Conservation (phyloP, 2,113 vertebrate genomes). For the Taxidea taxus region DNA sequence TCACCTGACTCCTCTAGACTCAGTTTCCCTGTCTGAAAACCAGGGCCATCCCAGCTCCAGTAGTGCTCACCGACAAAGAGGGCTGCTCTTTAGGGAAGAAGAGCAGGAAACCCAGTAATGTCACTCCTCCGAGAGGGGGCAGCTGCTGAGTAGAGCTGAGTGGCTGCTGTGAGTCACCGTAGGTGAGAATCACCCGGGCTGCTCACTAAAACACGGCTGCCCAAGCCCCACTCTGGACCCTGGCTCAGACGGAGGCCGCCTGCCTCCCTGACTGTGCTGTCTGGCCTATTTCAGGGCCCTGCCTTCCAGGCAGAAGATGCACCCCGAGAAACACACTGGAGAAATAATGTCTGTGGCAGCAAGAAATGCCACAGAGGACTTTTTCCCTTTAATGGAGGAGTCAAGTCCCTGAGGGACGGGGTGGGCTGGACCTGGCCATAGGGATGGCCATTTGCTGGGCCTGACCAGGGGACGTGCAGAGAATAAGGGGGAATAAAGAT, state of each 20-base stretch:
- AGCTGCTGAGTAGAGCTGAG: rapidly evolving
- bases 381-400: neutral
- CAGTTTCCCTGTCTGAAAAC: neutral
- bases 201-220: neutral
- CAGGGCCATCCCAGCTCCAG: neutral
- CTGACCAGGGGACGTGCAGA: neutral
- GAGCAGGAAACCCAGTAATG: neutral
- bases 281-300: neutral
- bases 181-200: neutral
- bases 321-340: neutral
- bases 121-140: neutral
- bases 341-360: neutral
- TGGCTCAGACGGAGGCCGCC: neutral
- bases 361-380: rapidly evolving
- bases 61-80: neutral
- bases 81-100: neutral
- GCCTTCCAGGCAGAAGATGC: neutral
- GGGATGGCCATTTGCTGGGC: neutral
- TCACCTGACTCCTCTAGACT: neutral
- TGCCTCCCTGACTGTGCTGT: rapidly evolving
- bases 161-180: rapidly evolving
- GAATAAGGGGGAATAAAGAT: neutral
- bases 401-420: neutral
- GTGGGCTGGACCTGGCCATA: neutral
- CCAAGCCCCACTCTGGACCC: neutral